Evolutionary conservation across 2,888 invertebrate genomes (phyloP), one percentile per base, ranked within the genome.

Genomic region (Automeris io): DNA sequence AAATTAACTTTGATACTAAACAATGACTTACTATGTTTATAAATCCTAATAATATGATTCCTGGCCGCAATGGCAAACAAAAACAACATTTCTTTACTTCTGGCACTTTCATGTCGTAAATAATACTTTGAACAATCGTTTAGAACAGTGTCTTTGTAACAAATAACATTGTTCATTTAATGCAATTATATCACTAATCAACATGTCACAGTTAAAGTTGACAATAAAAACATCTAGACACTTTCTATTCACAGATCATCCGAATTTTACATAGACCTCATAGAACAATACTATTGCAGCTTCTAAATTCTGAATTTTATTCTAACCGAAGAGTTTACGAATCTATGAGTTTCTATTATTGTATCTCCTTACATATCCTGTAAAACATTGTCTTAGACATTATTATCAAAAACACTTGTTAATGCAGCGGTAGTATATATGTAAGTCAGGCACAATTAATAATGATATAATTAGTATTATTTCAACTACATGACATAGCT

Each of bases 51-150:
- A 80, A 47, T 43, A 86, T 68, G 41, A 85, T 83, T 3, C 85
- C 85, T 32, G 68, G 68, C 0, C 83, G 71, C 31, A 85, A 47
- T 9, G 85, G 77, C 19, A 82, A 54, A 49, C 80, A 85, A 45
- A 70, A 83, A 45, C 85, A 86, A 43, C 85, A 86, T 47, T 60
- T 62, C 39, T 70, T 70, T 35, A 85, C 71, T 51, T 79, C 70
- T 29, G 79, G 79, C 39, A 82, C 70, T 64, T 35, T 39, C 31
- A 40, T 24, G 11, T 32, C 24, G 32, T 32, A 32, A 9, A 7
- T 21, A 4, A 22, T 6, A 12, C n/a, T 7, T 12, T 8, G 5
- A 18, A 25, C n/a, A 3, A 18, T 13, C 19, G 2, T 16, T 16
- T 16, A 2, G 6, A 9, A 24, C 9, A 24, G 9, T 16, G 8